Evolutionary conservation across 2,113 vertebrate species (phyloP).

Genomic region (Fulica atra): DNA sequence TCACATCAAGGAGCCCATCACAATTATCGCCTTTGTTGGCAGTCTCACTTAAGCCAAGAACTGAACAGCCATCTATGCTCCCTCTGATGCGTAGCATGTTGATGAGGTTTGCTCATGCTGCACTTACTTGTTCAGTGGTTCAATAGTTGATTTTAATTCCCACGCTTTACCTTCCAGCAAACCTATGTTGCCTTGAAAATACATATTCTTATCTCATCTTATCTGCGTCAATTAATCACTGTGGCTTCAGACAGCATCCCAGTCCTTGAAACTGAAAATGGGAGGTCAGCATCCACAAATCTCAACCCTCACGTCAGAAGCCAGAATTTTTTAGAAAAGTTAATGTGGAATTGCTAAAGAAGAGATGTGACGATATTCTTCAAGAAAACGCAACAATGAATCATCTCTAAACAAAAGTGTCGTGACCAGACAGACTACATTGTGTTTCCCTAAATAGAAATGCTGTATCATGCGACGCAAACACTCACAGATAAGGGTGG

Average conservation of each 20-base stretch:
- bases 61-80: not conserved
- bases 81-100: not conserved
- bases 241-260: not conserved
- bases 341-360: not conserved
- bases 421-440: not conserved
- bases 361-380: not conserved
- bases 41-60: not conserved
- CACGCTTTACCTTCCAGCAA: rapidly evolving
- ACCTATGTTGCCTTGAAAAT: not conserved
- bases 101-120: not conserved
- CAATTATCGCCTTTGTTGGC: not conserved
- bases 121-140: not conserved
- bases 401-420: not conserved
- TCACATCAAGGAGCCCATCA: not conserved
- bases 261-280: not conserved
- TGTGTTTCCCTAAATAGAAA: not conserved
- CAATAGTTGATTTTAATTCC: not conserved
- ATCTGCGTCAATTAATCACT: not conserved
- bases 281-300: not conserved
- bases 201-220: not conserved
- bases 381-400: not conserved
- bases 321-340: not conserved
- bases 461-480: not conserved
- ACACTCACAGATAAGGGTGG: not conserved
- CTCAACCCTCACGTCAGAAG: not conserved